A percentile compares a stretch with the other conserved stretches of the same genome.
These are phyloP conservation scores for Ageneiosus marmoratus DNA, from an alignment of 2,113 vertebrate species.

Conservation along the genomic window DNA sequence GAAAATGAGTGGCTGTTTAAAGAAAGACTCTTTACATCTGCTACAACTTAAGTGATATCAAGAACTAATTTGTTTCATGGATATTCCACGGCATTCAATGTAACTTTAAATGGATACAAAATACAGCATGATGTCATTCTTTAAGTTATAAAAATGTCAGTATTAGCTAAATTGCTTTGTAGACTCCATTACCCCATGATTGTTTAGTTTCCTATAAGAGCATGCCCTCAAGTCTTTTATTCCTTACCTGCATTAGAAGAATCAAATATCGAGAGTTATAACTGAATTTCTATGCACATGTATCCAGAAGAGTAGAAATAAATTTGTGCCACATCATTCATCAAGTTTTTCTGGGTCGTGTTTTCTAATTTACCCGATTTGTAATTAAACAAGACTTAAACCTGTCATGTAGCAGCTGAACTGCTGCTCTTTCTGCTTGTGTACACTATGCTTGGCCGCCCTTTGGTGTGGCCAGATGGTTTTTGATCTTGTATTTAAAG, in stretches of 20 bases:
- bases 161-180: not conserved
- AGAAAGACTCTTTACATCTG: not conserved
- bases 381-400: not conserved
- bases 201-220: not conserved
- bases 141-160: not conserved
- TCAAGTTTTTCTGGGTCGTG: not conserved
- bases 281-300: not conserved
- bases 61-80: not conserved
- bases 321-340: not conserved
- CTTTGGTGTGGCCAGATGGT: constrained; percentile 14
- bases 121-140: not conserved
- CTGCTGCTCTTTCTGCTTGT: constrained; percentile 13
- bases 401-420: not conserved
- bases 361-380: not conserved
- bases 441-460: not conserved
- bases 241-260: not conserved
- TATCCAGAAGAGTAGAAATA: not conserved
- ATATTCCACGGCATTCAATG: not conserved
- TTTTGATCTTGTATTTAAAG: constrained; percentile 62
- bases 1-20: not conserved
- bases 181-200: not conserved
- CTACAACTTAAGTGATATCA: not conserved
- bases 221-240: not conserved
- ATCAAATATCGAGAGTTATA: not conserved
- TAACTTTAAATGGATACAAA: not conserved